These are phyloP conservation scores for Neosalanx taihuensis DNA, from an alignment of 2,797 vertebrate species.

Conservation along the genomic window DNA sequence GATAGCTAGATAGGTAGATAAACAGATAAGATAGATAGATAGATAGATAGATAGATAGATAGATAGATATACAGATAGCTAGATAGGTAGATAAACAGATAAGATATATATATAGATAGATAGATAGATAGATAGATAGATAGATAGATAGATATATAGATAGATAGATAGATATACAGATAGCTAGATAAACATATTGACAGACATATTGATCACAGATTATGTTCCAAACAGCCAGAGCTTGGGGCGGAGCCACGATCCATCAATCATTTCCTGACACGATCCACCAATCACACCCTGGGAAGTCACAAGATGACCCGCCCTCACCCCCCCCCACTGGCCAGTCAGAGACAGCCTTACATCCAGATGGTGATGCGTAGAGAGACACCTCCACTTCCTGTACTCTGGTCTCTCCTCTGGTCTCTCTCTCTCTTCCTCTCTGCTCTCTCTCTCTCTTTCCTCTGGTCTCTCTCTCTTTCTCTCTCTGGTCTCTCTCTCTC, in stretches of 20 bases:
- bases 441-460: too few relatives aligned
- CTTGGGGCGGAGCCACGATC: conserved; percentile 33
- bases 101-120: conserved; percentile 6
- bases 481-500: too few relatives aligned
- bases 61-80: too few relatives aligned
- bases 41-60: too few relatives aligned
- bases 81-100: conserved; percentile 8
- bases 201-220: conserved; percentile 7
- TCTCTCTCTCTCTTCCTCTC: not conserved
- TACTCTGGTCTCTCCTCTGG: conserved; percentile 14
- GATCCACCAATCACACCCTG: conserved; percentile 19
- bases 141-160: conserved; percentile 25
- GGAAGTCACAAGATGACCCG: conserved; percentile 27
- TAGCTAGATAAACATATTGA: too few relatives aligned
- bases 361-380: not conserved
- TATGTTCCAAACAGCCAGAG: conserved; percentile 33
- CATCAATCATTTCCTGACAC: conserved; percentile 35
- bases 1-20: too few relatives aligned
- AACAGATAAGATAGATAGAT: too few relatives aligned
- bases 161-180: conserved; percentile 42
- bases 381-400: conserved; percentile 13
- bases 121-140: conserved; percentile 9
- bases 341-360: conserved; percentile 9
- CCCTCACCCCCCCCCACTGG: not conserved
- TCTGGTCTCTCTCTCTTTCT: not conserved